Evolutionary conservation across 2,113 vertebrate genomes (phyloP), one percentile per base, ranked within the genome.

Genomic region (Phalacrocorax carbo): DNA sequence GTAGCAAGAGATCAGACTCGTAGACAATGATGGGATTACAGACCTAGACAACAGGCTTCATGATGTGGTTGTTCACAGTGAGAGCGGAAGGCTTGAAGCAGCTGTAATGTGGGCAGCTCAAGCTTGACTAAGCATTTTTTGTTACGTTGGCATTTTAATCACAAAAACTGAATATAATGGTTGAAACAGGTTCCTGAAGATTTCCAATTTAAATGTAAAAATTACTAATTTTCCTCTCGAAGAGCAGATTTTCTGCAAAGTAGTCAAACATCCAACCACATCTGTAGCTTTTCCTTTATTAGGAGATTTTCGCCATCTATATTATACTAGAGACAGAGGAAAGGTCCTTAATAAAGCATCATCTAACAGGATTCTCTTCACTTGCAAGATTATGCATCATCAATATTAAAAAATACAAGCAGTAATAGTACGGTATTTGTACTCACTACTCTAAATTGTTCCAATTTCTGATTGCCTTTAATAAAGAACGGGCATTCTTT

Each of bases 371-470:
- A 73, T 86, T 73, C 40, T 95, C 42, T 93, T 96, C 84, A 83
- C 20, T 55, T 88, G 48, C 21, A 91, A 57, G 60, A 72, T 58
- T 66, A 83, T 42, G n/a, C 70, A 89, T 13, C 44, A 57, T 72
- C 54, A 93, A 42, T 55, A 69, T 55, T n/a, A 85, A 87, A 81
- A 93, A 64, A 80, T 34, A 92, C 8, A 42, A 58, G 76, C 68
- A 85, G 30, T 12, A 86, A 88, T 54, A 85, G 9, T 62, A 57
- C 52, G 84, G 48, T 36, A 60, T 92, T 92, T 87, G 55, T 95
- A 98, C 99, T 99, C 98, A 99, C 99, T 97, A 99, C 99, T 98
- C 99, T 98, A 98, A 99, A 99, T 97, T 99, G 99, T 95, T 99
- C 99, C 97, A 99, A 97, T 96, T 99, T 99, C 97, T 99, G 99